phyloP scores from a whole-genome alignment of 2,113 vertebrate genomes.

The Oncorhynchus keta region DNA sequence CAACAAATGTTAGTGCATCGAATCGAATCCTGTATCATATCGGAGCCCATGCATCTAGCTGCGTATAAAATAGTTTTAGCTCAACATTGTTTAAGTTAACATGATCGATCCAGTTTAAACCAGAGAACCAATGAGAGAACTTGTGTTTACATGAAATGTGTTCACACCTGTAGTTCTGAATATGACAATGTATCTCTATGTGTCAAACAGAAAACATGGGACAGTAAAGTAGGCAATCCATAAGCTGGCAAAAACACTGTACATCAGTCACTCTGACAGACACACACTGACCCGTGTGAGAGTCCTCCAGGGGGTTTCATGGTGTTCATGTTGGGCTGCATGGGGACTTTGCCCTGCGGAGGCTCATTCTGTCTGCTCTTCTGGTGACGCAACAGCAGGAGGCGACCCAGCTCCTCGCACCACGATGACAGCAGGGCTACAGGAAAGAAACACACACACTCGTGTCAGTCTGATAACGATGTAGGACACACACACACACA shows the following conservation, averaged over 20 bases:
- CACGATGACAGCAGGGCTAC: conserved; percentile 95
- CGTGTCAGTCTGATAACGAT: background rate
- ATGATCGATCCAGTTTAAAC: no score
- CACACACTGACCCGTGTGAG: conserved; percentile 88
- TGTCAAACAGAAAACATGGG: background rate
- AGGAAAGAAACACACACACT: conserved; percentile 33
- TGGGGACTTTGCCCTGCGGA: conserved; percentile 92
- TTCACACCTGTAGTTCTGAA: no score
- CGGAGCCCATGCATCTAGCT: no score
- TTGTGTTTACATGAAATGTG: no score
- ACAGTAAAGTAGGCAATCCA: background rate
- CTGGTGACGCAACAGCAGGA: conserved; percentile 97
- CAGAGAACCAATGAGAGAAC: no score
- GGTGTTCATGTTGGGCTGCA: conserved; percentile 98
- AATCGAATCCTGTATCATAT: no score
- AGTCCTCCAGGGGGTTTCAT: conserved; percentile 91
- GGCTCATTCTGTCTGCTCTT: conserved; percentile 98
- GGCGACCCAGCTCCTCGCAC: conserved; percentile 98
- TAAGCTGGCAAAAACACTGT: background rate
- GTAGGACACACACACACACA: conserved; percentile 18
- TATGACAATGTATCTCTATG: background rate
- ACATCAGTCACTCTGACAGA: background rate
- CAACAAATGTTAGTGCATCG: no score
- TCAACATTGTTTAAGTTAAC: no score
- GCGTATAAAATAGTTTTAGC: no score